Base-by-base conservation (phyloP, 2,888 invertebrate species). In the Gymnoscelis rufifasciata region DNA sequence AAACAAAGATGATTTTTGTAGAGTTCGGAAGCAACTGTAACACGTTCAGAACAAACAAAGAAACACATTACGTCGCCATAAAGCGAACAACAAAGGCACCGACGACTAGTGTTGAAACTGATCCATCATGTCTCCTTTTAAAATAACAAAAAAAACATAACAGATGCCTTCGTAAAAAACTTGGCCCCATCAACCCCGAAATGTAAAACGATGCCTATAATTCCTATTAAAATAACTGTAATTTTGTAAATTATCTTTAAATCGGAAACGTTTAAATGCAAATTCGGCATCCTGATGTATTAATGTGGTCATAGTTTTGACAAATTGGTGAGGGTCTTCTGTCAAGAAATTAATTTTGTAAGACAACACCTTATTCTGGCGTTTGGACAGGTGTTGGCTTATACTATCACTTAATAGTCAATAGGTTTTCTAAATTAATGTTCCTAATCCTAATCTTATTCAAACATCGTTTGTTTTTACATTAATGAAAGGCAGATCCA, bases 51-150 rank as follows among this genome's bases (percentile, higher is more conserved):
- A 82, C 86, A 87, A 86, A 87, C 84, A 87, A 84, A 82, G 83
- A 84, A 84, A 83, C 82, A 83, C 86, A 86, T 87, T 86, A 87
- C 87, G 77, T 80, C 82, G 78, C 83, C 78, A 80, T 87, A 87
- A 87, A 87, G 74, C 76, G 66, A 71, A 69, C 80, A 81, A 84
- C 87, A 87, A 87, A 87, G 83, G 76, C 65, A 72, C 87, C 87
- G 87, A 79, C 83, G 75, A 74, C 72, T 83, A 81, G 83, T 80
- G 87, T 88, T 87, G 87, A 87, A 87, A 87, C 88, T 87, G 86
- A 88, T 88, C 87, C 84, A 87, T 88, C 88, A 87, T 84, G 84
- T 86, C 86, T 83, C 82, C 77, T 84, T 87, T 83, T 83, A 78
- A 83, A 84, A 86, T 80, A 81, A 86, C 83, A 83, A 83, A 86